These are phyloP conservation scores for Rhodophaea formosa DNA, from an alignment of 2,888 invertebrate genomes.

Conservation along the genomic window DNA sequence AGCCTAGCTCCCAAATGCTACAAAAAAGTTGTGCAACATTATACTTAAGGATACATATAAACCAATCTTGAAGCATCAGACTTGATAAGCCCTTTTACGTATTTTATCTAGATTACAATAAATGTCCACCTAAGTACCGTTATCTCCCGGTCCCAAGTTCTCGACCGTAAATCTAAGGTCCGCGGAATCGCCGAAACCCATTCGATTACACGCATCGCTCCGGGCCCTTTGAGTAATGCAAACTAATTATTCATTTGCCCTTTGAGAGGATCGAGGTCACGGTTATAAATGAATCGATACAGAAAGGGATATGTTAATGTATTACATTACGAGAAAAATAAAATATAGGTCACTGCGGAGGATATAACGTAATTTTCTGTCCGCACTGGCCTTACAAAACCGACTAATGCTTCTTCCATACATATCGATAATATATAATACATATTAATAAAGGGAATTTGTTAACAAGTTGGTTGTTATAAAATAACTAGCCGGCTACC, in stretches of 20 bases:
- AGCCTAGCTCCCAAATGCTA: too few species aligned
- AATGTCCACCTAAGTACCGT: constrained; percentile 3
- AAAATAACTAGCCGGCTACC: too few species aligned
- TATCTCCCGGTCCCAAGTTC: constrained; percentile 1
- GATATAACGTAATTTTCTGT: too few species aligned
- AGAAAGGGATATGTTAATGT: neutral
- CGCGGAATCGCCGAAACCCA: constrained; percentile 2
- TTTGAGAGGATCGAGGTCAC: constrained; percentile 8
- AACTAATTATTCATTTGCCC: constrained; percentile 15
- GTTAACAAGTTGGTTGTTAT: too few species aligned
- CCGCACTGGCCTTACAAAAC: too few species aligned
- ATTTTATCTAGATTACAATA: constrained; percentile 8
- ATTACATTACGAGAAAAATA: neutral
- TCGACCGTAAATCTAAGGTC: constrained; percentile 5
- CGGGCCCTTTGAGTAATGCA: constrained; percentile 13
- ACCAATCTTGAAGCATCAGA: too few species aligned
- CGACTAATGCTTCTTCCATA: too few species aligned
- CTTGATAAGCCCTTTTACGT: neutral
- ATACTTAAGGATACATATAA: too few species aligned
- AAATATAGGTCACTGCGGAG: too few species aligned
- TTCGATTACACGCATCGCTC: constrained; percentile 14
- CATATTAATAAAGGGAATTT: too few species aligned
- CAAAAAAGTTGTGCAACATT: too few species aligned
- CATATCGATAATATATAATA: too few species aligned
- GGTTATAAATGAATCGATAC: constrained; percentile 6